Evolutionary conservation across 2,113 vertebrate species (phyloP).

Genomic region (Noturus placidus): DNA sequence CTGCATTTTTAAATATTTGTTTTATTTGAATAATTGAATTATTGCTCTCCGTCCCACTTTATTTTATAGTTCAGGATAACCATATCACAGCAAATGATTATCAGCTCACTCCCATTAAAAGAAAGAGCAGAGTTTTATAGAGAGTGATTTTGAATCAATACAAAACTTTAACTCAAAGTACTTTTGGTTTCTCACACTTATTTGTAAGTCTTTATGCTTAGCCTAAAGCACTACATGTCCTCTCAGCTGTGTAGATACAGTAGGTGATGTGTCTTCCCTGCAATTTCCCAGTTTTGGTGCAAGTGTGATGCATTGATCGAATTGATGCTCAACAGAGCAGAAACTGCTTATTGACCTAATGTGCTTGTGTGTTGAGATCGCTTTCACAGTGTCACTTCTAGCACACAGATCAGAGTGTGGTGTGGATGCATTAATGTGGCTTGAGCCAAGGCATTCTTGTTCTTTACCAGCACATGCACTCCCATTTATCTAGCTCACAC

Average conservation of each 20-base stretch:
- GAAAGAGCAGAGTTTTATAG: not conserved
- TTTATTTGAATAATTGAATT: not conserved
- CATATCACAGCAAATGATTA: not conserved
- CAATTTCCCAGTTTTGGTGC: slow-evolving; percentile 61
- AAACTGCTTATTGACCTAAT: slow-evolving; percentile 76
- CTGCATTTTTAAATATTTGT: not conserved
- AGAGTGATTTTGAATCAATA: not conserved
- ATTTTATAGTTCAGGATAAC: not conserved
- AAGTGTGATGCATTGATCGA: slow-evolving; percentile 68
- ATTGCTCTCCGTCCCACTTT: not conserved
- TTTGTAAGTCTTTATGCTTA: not conserved
- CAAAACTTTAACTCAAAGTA: not conserved
- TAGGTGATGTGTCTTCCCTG: slow-evolving; percentile 60
- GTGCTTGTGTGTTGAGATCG: slow-evolving; percentile 67
- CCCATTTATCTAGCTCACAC: slow-evolving; percentile 22
- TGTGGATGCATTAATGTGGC: slow-evolving; percentile 22
- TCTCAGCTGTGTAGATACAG: slow-evolving; percentile 57
- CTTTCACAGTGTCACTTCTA: slow-evolving; percentile 70
- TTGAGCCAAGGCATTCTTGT: slow-evolving; percentile 20
- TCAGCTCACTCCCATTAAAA: no score
- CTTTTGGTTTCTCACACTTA: not conserved
- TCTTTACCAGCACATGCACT: slow-evolving; percentile 7
- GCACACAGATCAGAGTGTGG: slow-evolving; percentile 50
- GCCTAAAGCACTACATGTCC: slow-evolving; percentile 39
- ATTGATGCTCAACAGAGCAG: slow-evolving; percentile 73